Base-by-base conservation (phyloP, 2,797 vertebrate species). In the Tadarida brasiliensis region DNA sequence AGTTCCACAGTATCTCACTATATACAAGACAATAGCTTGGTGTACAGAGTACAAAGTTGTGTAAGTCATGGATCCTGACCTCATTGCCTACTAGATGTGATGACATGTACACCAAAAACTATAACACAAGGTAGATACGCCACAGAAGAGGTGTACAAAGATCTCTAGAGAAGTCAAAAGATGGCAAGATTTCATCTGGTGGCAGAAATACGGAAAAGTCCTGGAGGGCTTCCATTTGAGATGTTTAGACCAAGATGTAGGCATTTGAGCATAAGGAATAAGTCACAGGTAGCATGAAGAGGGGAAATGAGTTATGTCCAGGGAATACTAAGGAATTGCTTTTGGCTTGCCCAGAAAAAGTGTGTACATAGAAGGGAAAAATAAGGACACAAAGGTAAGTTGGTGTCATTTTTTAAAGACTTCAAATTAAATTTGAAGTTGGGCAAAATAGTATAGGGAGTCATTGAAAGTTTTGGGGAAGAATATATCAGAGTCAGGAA, bases 401-500 rank as follows among this genome's bases (percentile, higher is more conserved):
- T n/a, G 33, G 19, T 57, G 39, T 92, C 26, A 57, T 20, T 82
- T 91, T 68, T 65, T 6, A 81, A 93, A 61, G 44, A 82, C 33
- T 90, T 87, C 68, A 15, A 68, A 87, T 74, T 26, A 4, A 39
- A 92, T 81, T 81, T 76, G 24, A 87, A 56, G 54, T 84, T 47
- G 14, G 54, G 77, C 51, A 81, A 93, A 91, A 88, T 28, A 71
- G 30, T n/a, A 0, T 65, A 54, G 22, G 5, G 28, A 87, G 17
- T 74, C 84, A 28, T 51, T 92, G 65, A 92, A 83, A 26, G 2
- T 35, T 83, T 94, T 84, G 80, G 33, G 81, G 15, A 61, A 80
- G 86, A 87, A 51, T 28, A 26, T 78, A 68, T 51, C n/a, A 57
- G 22, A 94, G 78, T 61, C 11, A 80, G 44, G 84, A 92, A 81